These are phyloP conservation scores for Mobula hypostoma DNA, from an alignment of 2,113 vertebrate species.

Conservation along the genomic window DNA sequence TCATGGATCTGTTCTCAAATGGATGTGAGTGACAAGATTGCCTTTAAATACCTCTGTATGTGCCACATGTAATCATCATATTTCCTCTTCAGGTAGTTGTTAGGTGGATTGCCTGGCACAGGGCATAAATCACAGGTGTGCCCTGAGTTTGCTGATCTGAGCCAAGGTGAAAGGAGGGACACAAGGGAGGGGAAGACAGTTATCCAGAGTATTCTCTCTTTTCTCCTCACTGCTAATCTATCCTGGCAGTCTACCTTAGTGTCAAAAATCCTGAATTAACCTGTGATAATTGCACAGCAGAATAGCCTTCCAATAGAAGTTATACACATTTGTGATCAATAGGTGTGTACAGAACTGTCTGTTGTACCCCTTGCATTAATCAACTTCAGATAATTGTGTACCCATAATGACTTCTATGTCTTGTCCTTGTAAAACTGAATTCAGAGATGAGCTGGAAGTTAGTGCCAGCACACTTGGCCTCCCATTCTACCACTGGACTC, in stretches of 20 bases:
- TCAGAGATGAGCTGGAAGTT: too few relatives aligned
- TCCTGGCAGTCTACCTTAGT: not conserved
- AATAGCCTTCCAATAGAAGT: not conserved
- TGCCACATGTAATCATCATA: not conserved
- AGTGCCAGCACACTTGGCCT: too few relatives aligned
- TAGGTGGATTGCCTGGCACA: not conserved
- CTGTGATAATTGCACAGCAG: not conserved
- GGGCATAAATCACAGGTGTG: not conserved
- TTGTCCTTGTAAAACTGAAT: too few relatives aligned
- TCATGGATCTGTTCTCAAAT: slow-evolving; percentile 3
- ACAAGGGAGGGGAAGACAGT: not conserved
- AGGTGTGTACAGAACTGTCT: too few relatives aligned
- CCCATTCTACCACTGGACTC: too few relatives aligned
- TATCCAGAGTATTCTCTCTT: not conserved
- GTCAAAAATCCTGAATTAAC: not conserved
- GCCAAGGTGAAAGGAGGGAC: not conserved
- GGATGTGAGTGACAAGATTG: not conserved
- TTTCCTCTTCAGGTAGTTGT: not conserved
- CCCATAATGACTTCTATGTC: too few relatives aligned
- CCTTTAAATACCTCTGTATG: not conserved
- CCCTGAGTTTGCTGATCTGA: not conserved
- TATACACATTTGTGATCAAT: too few relatives aligned
- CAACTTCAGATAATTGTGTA: too few relatives aligned
- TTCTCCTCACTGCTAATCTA: not conserved
- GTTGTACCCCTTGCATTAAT: too few relatives aligned